Evolutionary conservation across 2,888 invertebrate species (phyloP), one percentile per base, ranked within the genome.

Genomic region (Imbricaverruca yamaguchii): DNA sequence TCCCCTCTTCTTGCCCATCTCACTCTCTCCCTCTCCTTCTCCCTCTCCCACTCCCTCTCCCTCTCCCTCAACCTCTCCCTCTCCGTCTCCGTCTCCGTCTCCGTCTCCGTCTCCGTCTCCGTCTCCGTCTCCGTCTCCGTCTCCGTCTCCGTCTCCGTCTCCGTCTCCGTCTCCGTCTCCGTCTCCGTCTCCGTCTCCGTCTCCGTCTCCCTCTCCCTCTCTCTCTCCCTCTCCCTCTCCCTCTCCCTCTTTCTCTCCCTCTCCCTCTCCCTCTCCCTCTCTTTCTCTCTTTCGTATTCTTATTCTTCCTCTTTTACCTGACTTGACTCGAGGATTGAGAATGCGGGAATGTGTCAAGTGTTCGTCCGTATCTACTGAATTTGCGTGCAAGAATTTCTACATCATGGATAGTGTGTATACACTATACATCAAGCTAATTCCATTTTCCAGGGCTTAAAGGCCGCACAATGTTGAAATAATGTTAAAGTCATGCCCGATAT

Each of bases 181-280:
- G 6, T 77, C 77, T 77, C 15, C 18, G 39, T 21, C 9, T 57
- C 57, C 63, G 10, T 80, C 57, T 80, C n/a, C 63, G 57, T 80
- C 21, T 80, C 23, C 25, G 21, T 57, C 80, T 57, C 56, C 53
- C 80, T 57, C 80, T 78, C 78, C 55, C 78, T 78, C 78, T 78
- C 78, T 18, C 77, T 77, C 77, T 77, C 77, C 39, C 39, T 39
- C 39, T 39, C 39, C 39, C 39, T 39, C 39, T 39, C 39, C 39
- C 39, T 39, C 39, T 39, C 39, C 39, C 39, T 39, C 39, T 39
- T 4, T 4, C 39, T 39, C 39, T 39, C 39, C 39, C 39, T 77
- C 77, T 77, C 77, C 53, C 77, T 77, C 77, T 77, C 15, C 18
- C 80, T 63, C 65, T 13, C 39, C 21, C 61, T 15, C 7, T n/a